These are phyloP conservation scores for Thryonomys swinderianus DNA, from an alignment of 2,113 vertebrate species.

Conservation along the genomic window DNA sequence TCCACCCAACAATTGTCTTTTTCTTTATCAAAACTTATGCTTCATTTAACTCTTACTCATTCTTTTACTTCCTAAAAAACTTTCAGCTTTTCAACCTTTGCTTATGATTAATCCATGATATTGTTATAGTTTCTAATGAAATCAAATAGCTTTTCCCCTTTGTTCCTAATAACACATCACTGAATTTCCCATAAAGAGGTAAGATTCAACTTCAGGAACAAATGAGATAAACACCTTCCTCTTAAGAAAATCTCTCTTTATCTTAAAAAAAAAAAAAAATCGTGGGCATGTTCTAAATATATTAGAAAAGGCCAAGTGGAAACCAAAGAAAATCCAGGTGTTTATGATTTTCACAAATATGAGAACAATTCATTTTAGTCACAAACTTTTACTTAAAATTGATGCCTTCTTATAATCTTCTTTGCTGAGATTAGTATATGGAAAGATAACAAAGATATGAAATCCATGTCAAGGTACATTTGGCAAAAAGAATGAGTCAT, in stretches of 20 bases:
- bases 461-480: conserved; percentile 55
- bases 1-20: conserved; percentile 26
- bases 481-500: conserved; percentile 70
- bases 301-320: neutral
- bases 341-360: neutral
- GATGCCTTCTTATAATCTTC: neutral
- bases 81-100: neutral
- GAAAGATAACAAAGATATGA: conserved; percentile 35
- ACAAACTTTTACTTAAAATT: conserved; percentile 1
- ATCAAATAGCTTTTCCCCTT: neutral
- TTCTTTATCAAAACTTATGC: conserved; percentile 38
- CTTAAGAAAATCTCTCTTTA: neutral
- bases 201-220: neutral
- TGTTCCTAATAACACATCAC: neutral
- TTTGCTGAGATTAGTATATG: conserved; percentile 33
- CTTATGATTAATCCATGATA: neutral
- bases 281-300: neutral
- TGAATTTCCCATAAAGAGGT: neutral
- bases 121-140: conserved; percentile 24
- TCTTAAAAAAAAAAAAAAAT: neutral
- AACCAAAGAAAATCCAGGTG: neutral
- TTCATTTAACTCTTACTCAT: neutral
- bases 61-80: conserved; percentile 28
- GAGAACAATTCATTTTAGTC: neutral
- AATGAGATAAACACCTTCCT: neutral